Percentiles rank a stretch among this genome's conserved stretches.
These are phyloP conservation scores for Contarinia nasturtii DNA, from an alignment of 1,140 invertebrate genomes.

Conservation along the genomic window DNA sequence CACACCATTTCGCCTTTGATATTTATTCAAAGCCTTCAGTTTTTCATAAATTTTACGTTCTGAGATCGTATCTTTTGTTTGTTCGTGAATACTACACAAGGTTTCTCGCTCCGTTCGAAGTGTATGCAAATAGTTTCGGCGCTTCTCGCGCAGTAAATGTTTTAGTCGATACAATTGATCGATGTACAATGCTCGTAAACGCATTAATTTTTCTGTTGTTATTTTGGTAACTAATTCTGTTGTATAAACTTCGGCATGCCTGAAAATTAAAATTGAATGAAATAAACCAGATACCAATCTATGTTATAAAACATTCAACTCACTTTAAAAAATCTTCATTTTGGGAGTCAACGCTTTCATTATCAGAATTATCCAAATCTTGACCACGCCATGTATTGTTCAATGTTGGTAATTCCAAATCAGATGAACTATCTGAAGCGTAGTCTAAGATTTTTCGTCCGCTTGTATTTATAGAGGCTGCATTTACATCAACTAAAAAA, in stretches of 20 bases:
- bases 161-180: slow-evolving; percentile 61
- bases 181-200: slow-evolving; percentile 65
- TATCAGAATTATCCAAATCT: slow-evolving; percentile 48
- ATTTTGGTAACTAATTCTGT: slow-evolving; percentile 68
- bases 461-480: slow-evolving; percentile 30
- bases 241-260: slow-evolving; percentile 71
- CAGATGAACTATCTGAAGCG: slow-evolving; percentile 44
- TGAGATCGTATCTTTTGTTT: slow-evolving; percentile 41
- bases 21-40: slow-evolving; percentile 58
- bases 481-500: slow-evolving; percentile 32
- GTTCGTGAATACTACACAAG: slow-evolving; percentile 57
- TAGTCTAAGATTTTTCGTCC: slow-evolving; percentile 43
- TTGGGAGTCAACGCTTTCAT: slow-evolving; percentile 59
- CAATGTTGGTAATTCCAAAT: slow-evolving; percentile 45
- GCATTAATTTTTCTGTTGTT: slow-evolving; percentile 52
- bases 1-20: slow-evolving; percentile 52
- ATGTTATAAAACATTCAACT: slow-evolving; percentile 10
- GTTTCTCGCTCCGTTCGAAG: slow-evolving; percentile 61
- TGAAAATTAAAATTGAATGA: slow-evolving; percentile 19
- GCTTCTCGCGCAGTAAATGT: slow-evolving; percentile 47
- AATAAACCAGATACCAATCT: background rate
- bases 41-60: slow-evolving; percentile 60
- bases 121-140: slow-evolving; percentile 50
- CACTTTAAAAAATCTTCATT: slow-evolving; percentile 61
- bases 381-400: slow-evolving; percentile 41